Conservation (phyloP, 2,113 vertebrate genomes). For the Ophiodon elongatus region DNA sequence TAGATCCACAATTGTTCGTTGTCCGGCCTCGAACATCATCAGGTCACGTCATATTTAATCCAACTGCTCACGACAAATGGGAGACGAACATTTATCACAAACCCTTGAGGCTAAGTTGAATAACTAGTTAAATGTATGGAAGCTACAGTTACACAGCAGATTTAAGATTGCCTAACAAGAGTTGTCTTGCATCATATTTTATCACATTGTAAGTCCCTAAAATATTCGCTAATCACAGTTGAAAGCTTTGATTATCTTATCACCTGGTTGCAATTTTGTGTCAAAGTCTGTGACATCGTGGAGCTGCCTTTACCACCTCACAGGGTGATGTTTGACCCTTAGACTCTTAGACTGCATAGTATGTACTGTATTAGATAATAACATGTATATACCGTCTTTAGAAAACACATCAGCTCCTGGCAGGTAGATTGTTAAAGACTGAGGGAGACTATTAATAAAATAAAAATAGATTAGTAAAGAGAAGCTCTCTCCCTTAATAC, state of each 20-base stretch:
- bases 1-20: constrained; percentile 16
- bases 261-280: constrained; percentile 17
- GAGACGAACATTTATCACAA: too few species aligned
- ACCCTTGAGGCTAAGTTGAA: background rate
- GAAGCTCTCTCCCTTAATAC: background rate
- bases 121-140: background rate
- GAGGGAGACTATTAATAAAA: background rate
- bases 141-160: background rate
- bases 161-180: background rate
- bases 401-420: background rate
- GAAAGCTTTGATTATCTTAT: constrained; percentile 23
- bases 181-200: background rate
- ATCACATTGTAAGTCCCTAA: background rate
- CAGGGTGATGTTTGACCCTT: constrained; percentile 66
- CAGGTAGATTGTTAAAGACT: background rate
- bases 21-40: constrained; percentile 15
- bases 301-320: constrained; percentile 58
- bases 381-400: background rate
- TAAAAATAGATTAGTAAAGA: background rate
- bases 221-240: background rate
- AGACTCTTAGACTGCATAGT: constrained; percentile 54
- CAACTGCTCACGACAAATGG: background rate
- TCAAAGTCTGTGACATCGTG: constrained; percentile 68
- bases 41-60: constrained; percentile 20
- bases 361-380: constrained; percentile 3